phyloP scores from a whole-genome alignment of 2,113 vertebrate species.

The Myanophis thanlyinensis region DNA sequence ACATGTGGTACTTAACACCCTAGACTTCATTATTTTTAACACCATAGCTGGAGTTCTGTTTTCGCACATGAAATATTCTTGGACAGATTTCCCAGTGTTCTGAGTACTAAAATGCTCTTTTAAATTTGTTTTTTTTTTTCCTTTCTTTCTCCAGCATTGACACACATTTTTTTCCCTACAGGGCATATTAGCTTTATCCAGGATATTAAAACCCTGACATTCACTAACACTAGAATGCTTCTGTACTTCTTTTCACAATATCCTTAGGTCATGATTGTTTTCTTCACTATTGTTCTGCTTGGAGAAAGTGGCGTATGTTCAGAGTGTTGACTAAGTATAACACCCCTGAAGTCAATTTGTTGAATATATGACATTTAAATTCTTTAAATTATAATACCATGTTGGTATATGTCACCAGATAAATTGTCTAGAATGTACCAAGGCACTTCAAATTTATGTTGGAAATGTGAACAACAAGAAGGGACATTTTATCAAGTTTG shows the following conservation, averaged over 20 bases:
- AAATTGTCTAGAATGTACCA: not conserved
- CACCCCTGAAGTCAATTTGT: slow-evolving; percentile 21
- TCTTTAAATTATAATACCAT: not conserved
- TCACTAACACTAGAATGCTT: slow-evolving; percentile 20
- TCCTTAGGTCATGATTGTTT: slow-evolving; percentile 38
- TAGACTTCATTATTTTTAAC: slow-evolving; percentile 65
- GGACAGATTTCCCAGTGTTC: slow-evolving; percentile 49
- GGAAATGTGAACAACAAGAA: not conserved
- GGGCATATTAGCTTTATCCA: slow-evolving; percentile 60
- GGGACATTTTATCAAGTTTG: not conserved
- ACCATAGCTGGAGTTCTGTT: slow-evolving; percentile 56
- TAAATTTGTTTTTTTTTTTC: slow-evolving; percentile 6
- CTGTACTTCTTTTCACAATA: slow-evolving; percentile 49
- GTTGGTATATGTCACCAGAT: not conserved
- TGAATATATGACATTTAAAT: slow-evolving; percentile 19
- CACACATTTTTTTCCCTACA: slow-evolving; percentile 55
- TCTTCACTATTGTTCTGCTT: slow-evolving; percentile 36
- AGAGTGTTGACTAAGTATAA: not conserved
- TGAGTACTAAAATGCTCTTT: slow-evolving; percentile 55
- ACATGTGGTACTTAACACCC: slow-evolving; percentile 65
- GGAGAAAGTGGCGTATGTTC: slow-evolving; percentile 29
- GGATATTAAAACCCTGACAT: slow-evolving; percentile 42
- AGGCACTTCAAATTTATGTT: not conserved
- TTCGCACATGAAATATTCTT: slow-evolving; percentile 59
- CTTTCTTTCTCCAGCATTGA: slow-evolving; percentile 39